phyloP scores from a whole-genome alignment of 64 coral and sea anemone genomes.

The Trachythela sp. region DNA sequence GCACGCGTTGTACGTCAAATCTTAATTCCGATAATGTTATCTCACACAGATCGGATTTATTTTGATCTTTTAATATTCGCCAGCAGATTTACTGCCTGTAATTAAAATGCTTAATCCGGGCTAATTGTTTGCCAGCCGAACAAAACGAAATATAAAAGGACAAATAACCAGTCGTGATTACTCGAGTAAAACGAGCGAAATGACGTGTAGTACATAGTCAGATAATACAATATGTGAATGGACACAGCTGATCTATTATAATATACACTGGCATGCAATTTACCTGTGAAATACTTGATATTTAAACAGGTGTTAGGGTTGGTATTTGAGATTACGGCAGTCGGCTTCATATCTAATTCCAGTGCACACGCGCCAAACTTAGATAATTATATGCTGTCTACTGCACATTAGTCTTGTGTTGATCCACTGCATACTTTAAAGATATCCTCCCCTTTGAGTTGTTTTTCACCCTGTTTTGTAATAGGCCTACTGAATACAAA shows the following conservation, averaged over 20 bases:
- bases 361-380: neutral
- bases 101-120: neutral
- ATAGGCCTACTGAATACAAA: neutral
- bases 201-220: too few relatives aligned
- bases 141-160: neutral
- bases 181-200: neutral
- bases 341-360: neutral
- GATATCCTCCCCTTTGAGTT: neutral
- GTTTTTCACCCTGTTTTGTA: neutral
- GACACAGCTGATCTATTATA: neutral
- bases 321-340: neutral
- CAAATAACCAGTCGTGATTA: neutral
- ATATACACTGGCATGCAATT: neutral
- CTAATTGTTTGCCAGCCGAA: neutral
- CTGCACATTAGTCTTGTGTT: neutral
- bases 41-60: neutral
- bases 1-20: neutral
- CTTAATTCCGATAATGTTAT: neutral
- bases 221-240: neutral
- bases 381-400: neutral
- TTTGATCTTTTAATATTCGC: neutral
- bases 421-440: neutral
- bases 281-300: neutral
- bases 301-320: neutral
- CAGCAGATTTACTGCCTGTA: neutral